Conservation (phyloP, 1,140 invertebrate genomes). For the Drosophila sucinea region DNA sequence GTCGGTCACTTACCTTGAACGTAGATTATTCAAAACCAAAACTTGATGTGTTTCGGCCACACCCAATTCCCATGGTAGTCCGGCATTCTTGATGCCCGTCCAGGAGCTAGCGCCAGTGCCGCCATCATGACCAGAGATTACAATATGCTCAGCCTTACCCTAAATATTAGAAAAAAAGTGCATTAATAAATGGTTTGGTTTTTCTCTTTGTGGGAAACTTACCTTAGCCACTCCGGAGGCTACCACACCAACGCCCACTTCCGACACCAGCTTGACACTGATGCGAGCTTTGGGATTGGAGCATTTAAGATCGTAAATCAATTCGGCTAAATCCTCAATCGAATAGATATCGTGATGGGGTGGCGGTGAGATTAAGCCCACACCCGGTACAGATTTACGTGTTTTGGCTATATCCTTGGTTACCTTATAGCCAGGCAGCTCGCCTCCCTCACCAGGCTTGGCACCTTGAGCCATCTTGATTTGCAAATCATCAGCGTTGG, state of each 20-base stretch:
- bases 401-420: conserved; percentile 97
- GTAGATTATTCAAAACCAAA: conserved; percentile 96
- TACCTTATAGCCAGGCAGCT: conserved; percentile 93
- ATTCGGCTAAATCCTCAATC: conserved; percentile 98
- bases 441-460: conserved; percentile 97
- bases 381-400: conserved; percentile 97
- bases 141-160: conserved; percentile 99
- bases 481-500: conserved; percentile 97
- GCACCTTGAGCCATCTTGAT: conserved; percentile 99
- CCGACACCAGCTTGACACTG: conserved; percentile 98
- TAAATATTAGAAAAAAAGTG: conserved; percentile 67
- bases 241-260: conserved; percentile 99
- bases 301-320: conserved; percentile 99
- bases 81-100: conserved; percentile 98
- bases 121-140: conserved; percentile 99
- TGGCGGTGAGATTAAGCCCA: conserved; percentile 99
- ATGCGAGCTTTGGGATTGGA: conserved; percentile 98
- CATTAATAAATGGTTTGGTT: no score
- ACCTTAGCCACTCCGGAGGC: conserved; percentile 99
- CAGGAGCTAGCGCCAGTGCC: conserved; percentile 99
- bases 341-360: conserved; percentile 99
- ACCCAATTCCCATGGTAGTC: conserved; percentile 98
- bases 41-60: conserved; percentile 99
- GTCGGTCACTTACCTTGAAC: conserved; percentile 87
- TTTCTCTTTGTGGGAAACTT: conserved; percentile 21